Conservation (phyloP, 2,797 vertebrate genomes). For the Pangasius larnaudii region DNA sequence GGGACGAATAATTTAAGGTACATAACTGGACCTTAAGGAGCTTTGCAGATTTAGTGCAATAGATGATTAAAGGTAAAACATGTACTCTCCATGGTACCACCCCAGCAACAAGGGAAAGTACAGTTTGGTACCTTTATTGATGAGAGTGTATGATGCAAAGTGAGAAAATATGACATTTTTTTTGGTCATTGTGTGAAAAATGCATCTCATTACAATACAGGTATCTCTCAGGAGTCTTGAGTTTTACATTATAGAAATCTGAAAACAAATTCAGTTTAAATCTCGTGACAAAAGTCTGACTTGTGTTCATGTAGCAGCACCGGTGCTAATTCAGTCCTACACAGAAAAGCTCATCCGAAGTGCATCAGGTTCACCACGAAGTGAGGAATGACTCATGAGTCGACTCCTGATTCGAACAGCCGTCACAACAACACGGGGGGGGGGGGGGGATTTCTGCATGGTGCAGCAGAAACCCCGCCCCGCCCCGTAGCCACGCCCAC, state of each 20-base stretch:
- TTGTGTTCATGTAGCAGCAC: background rate
- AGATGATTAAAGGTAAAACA: background rate
- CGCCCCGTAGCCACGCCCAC: too few relatives aligned
- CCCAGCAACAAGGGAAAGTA: too few relatives aligned
- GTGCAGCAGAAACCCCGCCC: slow-evolving; percentile 8
- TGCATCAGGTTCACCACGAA: background rate
- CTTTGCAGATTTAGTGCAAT: background rate
- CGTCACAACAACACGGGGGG: background rate
- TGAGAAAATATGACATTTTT: background rate
- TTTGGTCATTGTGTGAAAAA: background rate
- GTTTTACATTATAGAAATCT: background rate
- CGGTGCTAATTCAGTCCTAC: too few relatives aligned
- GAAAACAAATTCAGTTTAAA: background rate
- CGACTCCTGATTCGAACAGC: background rate
- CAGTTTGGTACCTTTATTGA: background rate
- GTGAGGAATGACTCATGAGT: background rate
- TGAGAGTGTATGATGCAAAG: background rate
- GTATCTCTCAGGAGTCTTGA: background rate
- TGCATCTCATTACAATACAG: background rate
- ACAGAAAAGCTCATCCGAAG: background rate
- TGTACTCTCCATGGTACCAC: background rate
- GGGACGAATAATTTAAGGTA: background rate
- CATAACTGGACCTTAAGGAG: background rate
- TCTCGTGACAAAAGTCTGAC: background rate
- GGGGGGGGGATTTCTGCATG: slow-evolving; percentile 2